Base-by-base conservation (phyloP, 1,140 invertebrate genomes). In the Drosophila triauraria region DNA sequence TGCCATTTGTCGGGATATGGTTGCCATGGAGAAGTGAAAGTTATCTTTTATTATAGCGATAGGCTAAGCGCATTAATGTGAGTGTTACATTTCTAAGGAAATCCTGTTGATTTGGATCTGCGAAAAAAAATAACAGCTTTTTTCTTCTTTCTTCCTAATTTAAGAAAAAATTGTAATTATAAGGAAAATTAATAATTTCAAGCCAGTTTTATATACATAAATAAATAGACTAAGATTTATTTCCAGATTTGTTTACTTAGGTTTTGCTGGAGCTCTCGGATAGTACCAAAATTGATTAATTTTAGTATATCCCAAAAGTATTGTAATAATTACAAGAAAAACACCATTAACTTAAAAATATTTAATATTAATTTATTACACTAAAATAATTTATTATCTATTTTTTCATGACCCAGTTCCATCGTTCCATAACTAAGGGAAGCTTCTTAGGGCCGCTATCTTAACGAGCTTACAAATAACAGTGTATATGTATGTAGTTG, bases 11-110 rank as follows among this genome's bases (percentile, higher is more conserved):
- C 35, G 69, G 10, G 67, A 72, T 38, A 60, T 72, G 69, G 67
- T 72, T 27, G 58, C 69, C 3, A 72, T 72, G 69, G 67, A 72
- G 30, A 72, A 72, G 43, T 72, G 27, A 72, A 42, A 6, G 27
- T 54, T 44, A 25, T 2, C 17, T 20, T 35, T n/a, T 46, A 2
- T 8, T 13, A 12, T 44, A 25, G 23, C 5, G 25, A 13, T 60
- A 46, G 17, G 2, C 0, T 47, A 17, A 5, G 10, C 56, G 5
- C 13, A 3, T 40, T 42, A n/a, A 25, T 25, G 23, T 25, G 10
- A 38, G 10, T 32, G 10, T 35, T 10, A 20, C 1, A 38, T 38
- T 38, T 54, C 7, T 35, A 53, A 53, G 30, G 6, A 35, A 35
- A 38, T 38, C 32, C 17, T 35, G 30, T 38, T 38, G 17, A 23